phyloP scores from a whole-genome alignment of 1,140 invertebrate genomes.

The Temnothorax curvispinosus region DNA sequence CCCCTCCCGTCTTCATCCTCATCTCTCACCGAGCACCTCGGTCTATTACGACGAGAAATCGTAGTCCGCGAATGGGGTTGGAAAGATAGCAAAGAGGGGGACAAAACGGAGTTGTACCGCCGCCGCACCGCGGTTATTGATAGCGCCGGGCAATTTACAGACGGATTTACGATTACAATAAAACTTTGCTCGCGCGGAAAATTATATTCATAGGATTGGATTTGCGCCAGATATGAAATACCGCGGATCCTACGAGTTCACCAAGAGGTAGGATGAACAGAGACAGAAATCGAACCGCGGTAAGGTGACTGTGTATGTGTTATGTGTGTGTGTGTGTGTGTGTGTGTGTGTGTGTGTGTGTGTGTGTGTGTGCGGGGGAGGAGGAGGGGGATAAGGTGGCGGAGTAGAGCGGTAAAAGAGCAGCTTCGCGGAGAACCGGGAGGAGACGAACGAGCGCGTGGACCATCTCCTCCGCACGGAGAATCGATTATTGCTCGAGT shows the following conservation, averaged over 20 bases:
- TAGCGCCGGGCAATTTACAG: slow-evolving; percentile 82
- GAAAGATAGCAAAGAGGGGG: background rate
- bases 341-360: slow-evolving; percentile 12
- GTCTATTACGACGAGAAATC: slow-evolving; percentile 43
- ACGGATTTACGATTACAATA: slow-evolving; percentile 85
- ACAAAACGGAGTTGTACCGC: slow-evolving; percentile 47
- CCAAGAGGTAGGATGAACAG: slow-evolving; percentile 23
- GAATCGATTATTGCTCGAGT: slow-evolving; percentile 71
- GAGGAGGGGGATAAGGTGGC: slow-evolving; percentile 22
- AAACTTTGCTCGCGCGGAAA: slow-evolving; percentile 84
- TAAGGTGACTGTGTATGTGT: slow-evolving; percentile 5
- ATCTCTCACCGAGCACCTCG: slow-evolving; percentile 4
- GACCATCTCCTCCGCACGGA: slow-evolving; percentile 44
- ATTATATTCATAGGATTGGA: slow-evolving; percentile 85
- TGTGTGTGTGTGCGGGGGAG: background rate
- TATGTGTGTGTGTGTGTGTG: too few relatives aligned
- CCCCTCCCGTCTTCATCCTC: background rate
- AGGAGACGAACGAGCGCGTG: slow-evolving; percentile 39
- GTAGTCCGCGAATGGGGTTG: slow-evolving; percentile 9
- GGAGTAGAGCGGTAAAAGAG: slow-evolving; percentile 37
- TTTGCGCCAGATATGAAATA: slow-evolving; percentile 85
- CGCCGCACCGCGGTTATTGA: slow-evolving; percentile 79
- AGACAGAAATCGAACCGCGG: background rate
- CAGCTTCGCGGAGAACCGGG: background rate
- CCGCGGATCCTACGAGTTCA: slow-evolving; percentile 64